These are phyloP conservation scores for Furnarius figulus DNA, from an alignment of 2,113 vertebrate species.

Conservation along the genomic window DNA sequence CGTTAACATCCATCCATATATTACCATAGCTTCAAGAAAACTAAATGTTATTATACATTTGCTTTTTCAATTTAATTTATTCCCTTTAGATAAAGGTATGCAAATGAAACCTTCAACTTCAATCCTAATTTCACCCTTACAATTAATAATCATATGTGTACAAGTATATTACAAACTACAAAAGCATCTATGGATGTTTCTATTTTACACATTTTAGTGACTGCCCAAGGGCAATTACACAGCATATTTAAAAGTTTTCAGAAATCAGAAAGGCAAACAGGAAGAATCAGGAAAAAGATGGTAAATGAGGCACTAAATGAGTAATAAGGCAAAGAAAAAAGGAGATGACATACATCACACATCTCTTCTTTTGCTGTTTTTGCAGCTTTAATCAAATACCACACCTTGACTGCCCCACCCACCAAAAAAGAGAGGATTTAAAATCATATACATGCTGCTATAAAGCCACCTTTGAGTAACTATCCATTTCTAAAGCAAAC, in stretches of 20 bases:
- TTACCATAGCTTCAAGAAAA: neutral
- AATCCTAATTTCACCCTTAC: neutral
- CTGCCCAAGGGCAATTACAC: neutral
- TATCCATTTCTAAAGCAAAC: neutral
- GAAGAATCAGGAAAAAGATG: neutral
- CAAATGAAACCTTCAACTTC: neutral
- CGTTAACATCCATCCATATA: neutral
- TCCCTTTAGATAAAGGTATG: neutral
- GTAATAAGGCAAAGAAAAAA: neutral
- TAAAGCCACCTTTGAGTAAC: neutral
- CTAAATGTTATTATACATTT: neutral
- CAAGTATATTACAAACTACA: neutral
- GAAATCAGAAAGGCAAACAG: neutral
- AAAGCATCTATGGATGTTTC: neutral
- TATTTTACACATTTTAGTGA: neutral
- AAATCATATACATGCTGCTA: neutral
- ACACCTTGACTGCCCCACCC: neutral
- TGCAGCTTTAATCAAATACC: neutral
- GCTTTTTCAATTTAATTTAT: neutral
- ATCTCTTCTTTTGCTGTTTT: neutral
- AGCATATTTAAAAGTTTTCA: neutral
- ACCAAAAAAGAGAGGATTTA: neutral
- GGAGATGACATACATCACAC: accelerated
- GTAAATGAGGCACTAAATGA: neutral
- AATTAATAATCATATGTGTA: neutral